phyloP scores from a whole-genome alignment of 2,797 vertebrate genomes.

The Odontamblyopus rebecca region DNA sequence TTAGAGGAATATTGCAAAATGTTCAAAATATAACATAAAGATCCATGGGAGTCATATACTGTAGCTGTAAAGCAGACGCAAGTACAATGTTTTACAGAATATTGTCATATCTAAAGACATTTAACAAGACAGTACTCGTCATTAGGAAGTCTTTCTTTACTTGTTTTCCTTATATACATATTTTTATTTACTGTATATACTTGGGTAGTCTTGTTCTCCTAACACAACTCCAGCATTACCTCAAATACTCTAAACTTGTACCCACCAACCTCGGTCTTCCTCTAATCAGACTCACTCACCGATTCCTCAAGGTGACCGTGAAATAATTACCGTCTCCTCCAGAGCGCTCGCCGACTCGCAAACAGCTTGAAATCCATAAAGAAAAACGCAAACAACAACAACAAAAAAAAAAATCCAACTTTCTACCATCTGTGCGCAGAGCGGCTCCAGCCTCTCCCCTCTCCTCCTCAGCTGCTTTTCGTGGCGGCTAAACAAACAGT shows the following conservation, averaged over 20 bases:
- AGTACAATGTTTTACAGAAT: too few species aligned
- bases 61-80: too few species aligned
- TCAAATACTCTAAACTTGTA: not conserved
- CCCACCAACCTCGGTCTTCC: not conserved
- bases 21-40: too few species aligned
- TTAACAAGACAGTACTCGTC: too few species aligned
- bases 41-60: too few species aligned
- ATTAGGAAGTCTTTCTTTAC: too few species aligned
- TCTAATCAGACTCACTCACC: not conserved
- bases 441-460: not conserved
- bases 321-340: not conserved
- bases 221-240: not conserved
- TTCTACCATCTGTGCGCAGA: not conserved
- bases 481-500: slow-evolving; percentile 35
- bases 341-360: slow-evolving; percentile 3
- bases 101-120: too few species aligned
- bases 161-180: not conserved
- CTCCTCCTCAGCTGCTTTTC: slow-evolving; percentile 22
- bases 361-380: slow-evolving; percentile 14
- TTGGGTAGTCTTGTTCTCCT: not conserved
- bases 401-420: not conserved
- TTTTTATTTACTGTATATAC: too few species aligned
- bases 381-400: not conserved
- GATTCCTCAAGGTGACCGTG: slow-evolving; percentile 25
- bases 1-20: too few species aligned